phyloP scores from a whole-genome alignment of 2,888 invertebrate species.

The Macrosiphum euphorbiae region DNA sequence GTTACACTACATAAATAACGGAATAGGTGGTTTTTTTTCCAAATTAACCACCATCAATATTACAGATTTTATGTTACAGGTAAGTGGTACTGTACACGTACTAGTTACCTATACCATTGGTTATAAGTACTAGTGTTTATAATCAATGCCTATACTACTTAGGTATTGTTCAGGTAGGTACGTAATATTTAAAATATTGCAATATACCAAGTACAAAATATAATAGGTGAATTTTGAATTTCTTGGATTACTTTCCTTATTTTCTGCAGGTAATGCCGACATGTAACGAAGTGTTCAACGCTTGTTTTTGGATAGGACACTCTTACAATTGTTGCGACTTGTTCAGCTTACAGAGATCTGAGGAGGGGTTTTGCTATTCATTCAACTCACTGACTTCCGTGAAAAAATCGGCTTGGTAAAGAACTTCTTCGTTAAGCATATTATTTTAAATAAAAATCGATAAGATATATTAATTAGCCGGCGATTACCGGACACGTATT shows the following conservation, averaged over 20 bases:
- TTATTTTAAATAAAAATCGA: not conserved
- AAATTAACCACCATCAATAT: slow-evolving; percentile 67
- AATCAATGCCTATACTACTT: not conserved
- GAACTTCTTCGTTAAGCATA: not conserved
- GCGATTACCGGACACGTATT: not conserved
- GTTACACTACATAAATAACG: slow-evolving; percentile 66
- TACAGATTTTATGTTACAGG: slow-evolving; percentile 68
- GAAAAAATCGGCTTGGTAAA: slow-evolving; percentile 66
- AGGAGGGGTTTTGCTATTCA: slow-evolving; percentile 69
- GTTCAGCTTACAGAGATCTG: slow-evolving; percentile 68
- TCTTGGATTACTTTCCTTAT: not conserved
- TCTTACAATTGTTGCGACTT: slow-evolving; percentile 67
- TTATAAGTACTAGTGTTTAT: too few species aligned
- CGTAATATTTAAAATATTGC: not conserved
- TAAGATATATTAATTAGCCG: not conserved
- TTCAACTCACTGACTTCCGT: slow-evolving; percentile 68
- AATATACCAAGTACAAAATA: not conserved
- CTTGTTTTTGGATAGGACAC: slow-evolving; percentile 68
- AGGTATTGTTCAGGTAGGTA: not conserved
- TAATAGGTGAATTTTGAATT: not conserved
- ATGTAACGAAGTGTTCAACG: slow-evolving; percentile 67
- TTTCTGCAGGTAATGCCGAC: slow-evolving; percentile 67
- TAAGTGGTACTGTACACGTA: slow-evolving; percentile 42
- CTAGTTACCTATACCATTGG: not conserved
- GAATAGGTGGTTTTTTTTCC: slow-evolving; percentile 64